A percentile compares a stretch with the other conserved stretches of the same genome.
These are phyloP conservation scores for Corydoras sp. DNA, from an alignment of 2,113 vertebrate species.

Conservation along the genomic window DNA sequence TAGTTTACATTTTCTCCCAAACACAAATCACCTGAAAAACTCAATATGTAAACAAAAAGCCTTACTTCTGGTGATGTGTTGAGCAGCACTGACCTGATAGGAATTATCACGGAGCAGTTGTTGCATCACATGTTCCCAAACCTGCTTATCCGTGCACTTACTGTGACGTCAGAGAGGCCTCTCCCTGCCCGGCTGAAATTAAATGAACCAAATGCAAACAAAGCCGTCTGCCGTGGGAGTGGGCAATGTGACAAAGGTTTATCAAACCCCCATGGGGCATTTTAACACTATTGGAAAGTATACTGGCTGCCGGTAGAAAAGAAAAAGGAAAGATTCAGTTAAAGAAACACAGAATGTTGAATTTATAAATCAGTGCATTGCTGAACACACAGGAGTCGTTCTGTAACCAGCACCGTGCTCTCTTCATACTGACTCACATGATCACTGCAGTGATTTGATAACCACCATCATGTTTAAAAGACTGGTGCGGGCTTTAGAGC, in stretches of 20 bases:
- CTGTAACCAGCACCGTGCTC: too few species aligned
- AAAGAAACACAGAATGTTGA: not conserved
- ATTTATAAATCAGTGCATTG: not conserved
- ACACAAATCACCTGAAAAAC: not conserved
- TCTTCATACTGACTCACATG: constrained; percentile 2
- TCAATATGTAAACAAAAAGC: not conserved
- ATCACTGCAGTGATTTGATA: constrained; percentile 10
- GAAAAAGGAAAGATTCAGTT: not conserved
- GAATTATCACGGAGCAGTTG: not conserved
- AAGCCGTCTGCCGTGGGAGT: too few species aligned
- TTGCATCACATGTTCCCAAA: constrained; percentile 22
- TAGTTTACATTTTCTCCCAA: too few species aligned
- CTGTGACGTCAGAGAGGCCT: not conserved
- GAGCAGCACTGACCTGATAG: not conserved
- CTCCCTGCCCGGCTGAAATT: not conserved
- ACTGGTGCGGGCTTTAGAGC: not conserved
- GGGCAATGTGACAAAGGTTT: too few species aligned
- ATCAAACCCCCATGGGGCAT: too few species aligned
- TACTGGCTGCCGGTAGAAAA: too few species aligned
- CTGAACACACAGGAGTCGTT: too few species aligned
- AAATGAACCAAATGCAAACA: not conserved
- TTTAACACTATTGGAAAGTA: too few species aligned
- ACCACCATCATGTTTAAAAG: not conserved
- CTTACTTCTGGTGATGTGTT: not conserved
- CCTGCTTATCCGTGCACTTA: constrained; percentile 12